A percentile compares a stretch with the other conserved stretches of the same genome.
Conservation (phyloP, 2,797 vertebrate species). For the Eulemur albifrons region DNA sequence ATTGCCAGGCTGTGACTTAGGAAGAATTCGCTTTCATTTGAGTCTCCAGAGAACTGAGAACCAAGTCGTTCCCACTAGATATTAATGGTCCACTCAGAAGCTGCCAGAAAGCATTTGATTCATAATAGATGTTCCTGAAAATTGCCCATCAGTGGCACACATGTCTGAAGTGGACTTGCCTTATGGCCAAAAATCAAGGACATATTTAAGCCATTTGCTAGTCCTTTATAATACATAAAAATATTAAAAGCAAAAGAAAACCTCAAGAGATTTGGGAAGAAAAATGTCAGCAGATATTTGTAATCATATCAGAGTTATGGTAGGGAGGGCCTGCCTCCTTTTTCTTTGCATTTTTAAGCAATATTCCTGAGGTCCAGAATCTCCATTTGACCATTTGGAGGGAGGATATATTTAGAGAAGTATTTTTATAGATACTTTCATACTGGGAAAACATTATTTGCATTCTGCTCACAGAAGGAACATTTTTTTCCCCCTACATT, state of each 20-base stretch:
- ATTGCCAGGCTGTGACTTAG: background rate
- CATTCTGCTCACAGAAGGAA: constrained; percentile 44
- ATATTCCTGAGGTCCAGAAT: background rate
- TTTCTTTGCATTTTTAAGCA: background rate
- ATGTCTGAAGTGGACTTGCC: background rate
- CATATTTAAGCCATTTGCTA: background rate
- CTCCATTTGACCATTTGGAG: constrained; percentile 27
- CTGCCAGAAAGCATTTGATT: background rate
- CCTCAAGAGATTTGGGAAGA: background rate
- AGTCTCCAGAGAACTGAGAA: background rate
- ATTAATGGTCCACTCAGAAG: background rate
- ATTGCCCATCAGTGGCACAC: background rate
- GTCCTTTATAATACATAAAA: background rate
- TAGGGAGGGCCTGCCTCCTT: background rate
- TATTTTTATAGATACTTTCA: constrained; percentile 58
- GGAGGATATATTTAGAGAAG: constrained; percentile 63
- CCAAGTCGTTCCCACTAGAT: background rate
- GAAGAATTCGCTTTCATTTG: background rate
- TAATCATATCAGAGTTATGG: background rate
- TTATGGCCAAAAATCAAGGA: background rate
- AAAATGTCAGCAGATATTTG: background rate
- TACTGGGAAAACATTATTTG: constrained; percentile 51
- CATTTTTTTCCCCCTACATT: background rate
- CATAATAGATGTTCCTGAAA: background rate
- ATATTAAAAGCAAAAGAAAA: background rate